A percentile compares a stretch with the other conserved stretches of the same genome.
Conservation (phyloP, 2,113 vertebrate species). For the Megaceryle torquata region DNA sequence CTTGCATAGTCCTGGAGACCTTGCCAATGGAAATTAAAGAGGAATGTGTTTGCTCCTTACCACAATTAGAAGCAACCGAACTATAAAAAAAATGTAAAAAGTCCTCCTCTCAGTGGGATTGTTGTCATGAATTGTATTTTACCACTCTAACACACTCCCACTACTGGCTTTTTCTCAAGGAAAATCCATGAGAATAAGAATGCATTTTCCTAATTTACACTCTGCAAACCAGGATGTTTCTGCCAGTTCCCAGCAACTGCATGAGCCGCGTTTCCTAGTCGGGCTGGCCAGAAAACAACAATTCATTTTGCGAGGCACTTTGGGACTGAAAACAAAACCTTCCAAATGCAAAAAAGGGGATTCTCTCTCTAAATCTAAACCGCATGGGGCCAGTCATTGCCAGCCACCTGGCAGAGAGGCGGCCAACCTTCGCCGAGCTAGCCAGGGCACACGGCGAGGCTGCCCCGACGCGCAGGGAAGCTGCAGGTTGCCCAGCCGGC, state of each 20-base stretch:
- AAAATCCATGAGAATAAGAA: background rate
- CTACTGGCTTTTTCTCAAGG: background rate
- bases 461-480: background rate
- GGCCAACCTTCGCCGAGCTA: background rate
- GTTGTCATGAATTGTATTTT: slow-evolving; percentile 52
- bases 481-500: rapidly evolving
- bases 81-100: background rate
- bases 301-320: background rate
- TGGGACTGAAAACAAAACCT: slow-evolving; percentile 34
- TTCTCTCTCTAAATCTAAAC: slow-evolving; percentile 20
- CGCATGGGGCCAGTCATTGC: background rate
- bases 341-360: background rate
- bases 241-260: slow-evolving; percentile 8
- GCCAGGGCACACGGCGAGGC: rapidly evolving
- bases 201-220: slow-evolving; percentile 6
- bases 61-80: slow-evolving; percentile 39
- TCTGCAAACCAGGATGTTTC: background rate
- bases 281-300: background rate
- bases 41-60: slow-evolving; percentile 58
- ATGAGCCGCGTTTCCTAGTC: background rate
- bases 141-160: slow-evolving; percentile 8
- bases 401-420: background rate
- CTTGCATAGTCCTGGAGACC: background rate
- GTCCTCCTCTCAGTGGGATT: background rate
- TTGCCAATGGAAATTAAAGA: slow-evolving; percentile 67